These are phyloP conservation scores for Chrysomela aeneicollis DNA, from an alignment of 2,888 invertebrate genomes.

Conservation along the genomic window DNA sequence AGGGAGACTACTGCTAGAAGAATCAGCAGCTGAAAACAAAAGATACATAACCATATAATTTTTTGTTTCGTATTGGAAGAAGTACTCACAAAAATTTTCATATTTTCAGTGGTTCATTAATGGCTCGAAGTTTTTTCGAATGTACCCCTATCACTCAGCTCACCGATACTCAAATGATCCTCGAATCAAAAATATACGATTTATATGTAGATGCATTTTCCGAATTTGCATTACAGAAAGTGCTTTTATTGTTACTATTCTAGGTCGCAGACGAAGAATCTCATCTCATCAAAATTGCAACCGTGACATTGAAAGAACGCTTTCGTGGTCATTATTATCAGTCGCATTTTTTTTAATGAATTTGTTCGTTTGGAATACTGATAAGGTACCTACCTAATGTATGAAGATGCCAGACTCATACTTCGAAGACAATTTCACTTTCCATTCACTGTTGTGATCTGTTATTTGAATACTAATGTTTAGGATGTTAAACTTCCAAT, in stretches of 20 bases:
- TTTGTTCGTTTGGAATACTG: constrained; percentile 21
- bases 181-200: constrained; percentile 14
- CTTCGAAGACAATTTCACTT: not conserved
- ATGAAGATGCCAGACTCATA: not conserved
- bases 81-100: constrained; percentile 30
- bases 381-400: too few relatives aligned
- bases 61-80: not conserved
- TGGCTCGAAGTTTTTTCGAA: not conserved
- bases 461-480: not conserved
- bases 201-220: constrained; percentile 28
- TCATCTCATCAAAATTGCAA: constrained; percentile 40
- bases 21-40: constrained; percentile 24
- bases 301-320: constrained; percentile 31
- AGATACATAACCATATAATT: constrained; percentile 6
- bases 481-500: too few relatives aligned
- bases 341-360: constrained; percentile 22
- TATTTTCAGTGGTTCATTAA: constrained; percentile 17
- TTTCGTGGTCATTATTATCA: constrained; percentile 35
- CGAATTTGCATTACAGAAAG: constrained; percentile 39
- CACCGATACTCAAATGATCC: constrained; percentile 17
- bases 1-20: constrained; percentile 19
- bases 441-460: not conserved
- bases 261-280: constrained; percentile 39
- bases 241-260: constrained; percentile 33
- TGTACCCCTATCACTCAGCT: not conserved